phyloP scores from a whole-genome alignment of 2,888 invertebrate species.

The Fragum fragum region DNA sequence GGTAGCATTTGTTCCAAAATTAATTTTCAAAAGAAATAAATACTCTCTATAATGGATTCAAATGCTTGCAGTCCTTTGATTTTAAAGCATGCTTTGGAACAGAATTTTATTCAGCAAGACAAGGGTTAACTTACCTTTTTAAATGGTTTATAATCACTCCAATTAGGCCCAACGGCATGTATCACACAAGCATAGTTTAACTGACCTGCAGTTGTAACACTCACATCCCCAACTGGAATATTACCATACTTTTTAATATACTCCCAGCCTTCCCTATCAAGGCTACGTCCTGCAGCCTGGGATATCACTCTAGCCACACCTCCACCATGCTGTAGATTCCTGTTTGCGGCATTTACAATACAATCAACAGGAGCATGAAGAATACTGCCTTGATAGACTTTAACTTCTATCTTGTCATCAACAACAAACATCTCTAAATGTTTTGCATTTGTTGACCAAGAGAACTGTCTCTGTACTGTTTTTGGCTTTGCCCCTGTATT shows the following conservation, averaged over 20 bases:
- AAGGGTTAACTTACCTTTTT: neutral
- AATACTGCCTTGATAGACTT: constrained; percentile 52
- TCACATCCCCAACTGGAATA: constrained; percentile 32
- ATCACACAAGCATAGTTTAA: constrained; percentile 49
- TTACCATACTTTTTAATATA: constrained; percentile 33
- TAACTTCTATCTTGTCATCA: constrained; percentile 7
- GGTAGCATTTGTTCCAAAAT: too few relatives aligned
- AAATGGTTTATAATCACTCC: constrained; percentile 25
- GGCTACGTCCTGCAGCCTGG: constrained; percentile 38
- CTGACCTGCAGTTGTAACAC: constrained; percentile 46
- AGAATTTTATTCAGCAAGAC: neutral
- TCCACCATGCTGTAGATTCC: constrained; percentile 45
- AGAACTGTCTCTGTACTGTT: constrained; percentile 5
- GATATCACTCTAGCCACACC: constrained; percentile 53
- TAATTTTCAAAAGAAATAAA: too few relatives aligned
- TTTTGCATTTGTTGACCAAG: constrained; percentile 2
- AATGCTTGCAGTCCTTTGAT: too few relatives aligned
- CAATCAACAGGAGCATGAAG: constrained; percentile 44
- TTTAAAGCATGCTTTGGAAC: too few relatives aligned
- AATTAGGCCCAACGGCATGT: constrained; percentile 47
- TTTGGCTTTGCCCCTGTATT: constrained; percentile 4
- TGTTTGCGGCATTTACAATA: constrained; percentile 65
- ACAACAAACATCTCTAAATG: constrained; percentile 7
- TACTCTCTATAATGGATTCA: too few relatives aligned
- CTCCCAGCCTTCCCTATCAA: constrained; percentile 36